Evolutionary conservation across 1,140 invertebrate species (phyloP).

Genomic region (Penaeus indicus): DNA sequence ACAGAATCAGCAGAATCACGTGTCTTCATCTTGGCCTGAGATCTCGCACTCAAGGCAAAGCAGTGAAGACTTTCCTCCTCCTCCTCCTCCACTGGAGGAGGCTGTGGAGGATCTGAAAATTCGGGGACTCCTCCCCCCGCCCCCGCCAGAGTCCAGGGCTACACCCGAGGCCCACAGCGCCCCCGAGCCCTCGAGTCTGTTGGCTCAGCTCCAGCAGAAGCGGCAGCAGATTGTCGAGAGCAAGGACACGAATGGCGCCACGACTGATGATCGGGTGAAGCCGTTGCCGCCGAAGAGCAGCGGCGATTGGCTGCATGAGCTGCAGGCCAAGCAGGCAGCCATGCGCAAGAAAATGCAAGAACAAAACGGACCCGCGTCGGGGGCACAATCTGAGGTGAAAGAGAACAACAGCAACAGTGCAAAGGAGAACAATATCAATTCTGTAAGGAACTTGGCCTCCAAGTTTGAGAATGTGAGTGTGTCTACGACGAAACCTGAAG

Average conservation of each 20-base stretch:
- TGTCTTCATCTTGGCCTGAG: constrained; percentile 28
- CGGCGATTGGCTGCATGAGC: constrained; percentile 81
- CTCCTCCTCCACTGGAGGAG: constrained; percentile 82
- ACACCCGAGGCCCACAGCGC: constrained; percentile 27
- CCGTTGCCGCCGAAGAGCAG: constrained; percentile 68
- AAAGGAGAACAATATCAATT: constrained; percentile 30
- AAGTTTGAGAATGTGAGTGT: constrained; percentile 78
- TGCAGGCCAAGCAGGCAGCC: constrained; percentile 75
- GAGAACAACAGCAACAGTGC: constrained; percentile 75
- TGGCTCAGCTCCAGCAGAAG: constrained; percentile 83
- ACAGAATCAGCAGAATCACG: constrained; percentile 18
- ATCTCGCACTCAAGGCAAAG: constrained; percentile 84
- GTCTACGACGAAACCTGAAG: constrained; percentile 24
- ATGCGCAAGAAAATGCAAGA: constrained; percentile 63
- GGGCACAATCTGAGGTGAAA: constrained; percentile 29
- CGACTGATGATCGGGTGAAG: constrained; percentile 61
- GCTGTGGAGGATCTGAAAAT: constrained; percentile 68
- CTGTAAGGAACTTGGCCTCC: constrained; percentile 84
- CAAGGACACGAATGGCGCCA: constrained; percentile 63
- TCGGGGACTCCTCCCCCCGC: constrained; percentile 59
- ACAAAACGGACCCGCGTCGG: constrained; percentile 49
- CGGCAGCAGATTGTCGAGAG: constrained; percentile 77
- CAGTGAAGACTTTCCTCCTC: constrained; percentile 90
- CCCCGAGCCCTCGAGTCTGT: constrained; percentile 73
- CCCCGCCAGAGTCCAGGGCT: constrained; percentile 57